Percentiles rank a stretch among this genome's conserved stretches.
Conservation (phyloP, 2,888 invertebrate genomes). For the Rhimphoctona megacephalus region DNA sequence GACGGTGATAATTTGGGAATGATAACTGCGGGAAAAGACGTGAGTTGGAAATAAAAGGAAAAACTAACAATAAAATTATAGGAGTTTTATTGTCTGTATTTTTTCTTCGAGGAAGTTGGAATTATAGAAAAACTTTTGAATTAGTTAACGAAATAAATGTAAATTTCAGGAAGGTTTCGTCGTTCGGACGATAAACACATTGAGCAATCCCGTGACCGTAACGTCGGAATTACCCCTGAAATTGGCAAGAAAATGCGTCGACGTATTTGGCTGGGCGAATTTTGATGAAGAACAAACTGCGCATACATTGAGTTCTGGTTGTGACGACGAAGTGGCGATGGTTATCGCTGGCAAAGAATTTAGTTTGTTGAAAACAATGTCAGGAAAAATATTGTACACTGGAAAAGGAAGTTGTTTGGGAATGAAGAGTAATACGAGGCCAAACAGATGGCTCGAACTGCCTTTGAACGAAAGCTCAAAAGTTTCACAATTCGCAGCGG, state of each 20-base stretch:
- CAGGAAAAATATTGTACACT: slow-evolving; percentile 94
- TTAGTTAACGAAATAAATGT: slow-evolving; percentile 24
- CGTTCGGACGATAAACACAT: slow-evolving; percentile 90
- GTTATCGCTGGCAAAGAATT: slow-evolving; percentile 96
- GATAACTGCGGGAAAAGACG: slow-evolving; percentile 92
- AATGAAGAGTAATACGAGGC: slow-evolving; percentile 89
- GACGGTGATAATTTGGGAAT: slow-evolving; percentile 93
- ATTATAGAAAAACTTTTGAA: not conserved
- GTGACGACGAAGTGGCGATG: slow-evolving; percentile 92
- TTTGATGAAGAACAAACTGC: slow-evolving; percentile 89
- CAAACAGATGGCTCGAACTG: slow-evolving; percentile 88
- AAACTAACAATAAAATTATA: slow-evolving; percentile 30
- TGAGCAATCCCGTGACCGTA: slow-evolving; percentile 86
- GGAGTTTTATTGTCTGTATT: not conserved
- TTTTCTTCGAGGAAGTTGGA: not conserved
- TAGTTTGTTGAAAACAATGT: slow-evolving; percentile 92
- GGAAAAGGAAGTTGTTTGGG: slow-evolving; percentile 95
- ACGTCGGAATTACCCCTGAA: slow-evolving; percentile 89
- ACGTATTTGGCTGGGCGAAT: slow-evolving; percentile 90
- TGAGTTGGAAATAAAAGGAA: slow-evolving; percentile 83
- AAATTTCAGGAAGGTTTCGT: slow-evolving; percentile 90
- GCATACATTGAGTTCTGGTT: slow-evolving; percentile 85
- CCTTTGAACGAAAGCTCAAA: slow-evolving; percentile 90
- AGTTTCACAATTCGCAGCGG: slow-evolving; percentile 92
- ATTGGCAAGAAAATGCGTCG: slow-evolving; percentile 92